Evolutionary conservation across 2,888 invertebrate genomes (phyloP), one percentile per base, ranked within the genome.

Genomic region (Calameuta filiformis): DNA sequence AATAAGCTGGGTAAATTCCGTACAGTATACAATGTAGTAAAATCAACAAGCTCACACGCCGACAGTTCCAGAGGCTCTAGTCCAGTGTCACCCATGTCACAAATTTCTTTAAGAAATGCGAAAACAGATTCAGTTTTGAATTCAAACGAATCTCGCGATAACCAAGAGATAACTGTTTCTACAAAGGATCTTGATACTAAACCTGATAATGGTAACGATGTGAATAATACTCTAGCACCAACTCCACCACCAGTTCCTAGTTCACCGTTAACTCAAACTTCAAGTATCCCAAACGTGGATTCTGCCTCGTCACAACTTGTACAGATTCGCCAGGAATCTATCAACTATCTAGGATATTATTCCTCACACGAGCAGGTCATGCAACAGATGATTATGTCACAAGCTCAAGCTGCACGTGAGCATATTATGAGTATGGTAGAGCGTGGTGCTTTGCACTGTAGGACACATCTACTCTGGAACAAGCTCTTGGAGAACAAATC

Each of bases 381-480:
- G 94, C 94, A 94, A 82, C 93, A 94, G 83, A 89, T 94, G 79
- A 94, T 94, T 77, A 90, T 93, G 84, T 93, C 94, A 56, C 94
- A 94, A 86, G 94, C 94, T 0, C 89, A 91, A 34, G 92, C 92
- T 4, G 94, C 94, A 0, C 92, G 93, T 74, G 91, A 91, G 73
- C 93, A 93, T 82, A 94, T 96, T 68, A 91, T 91, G 34, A 92
- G 93, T 37, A 94, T 95, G 93, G 94, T 95, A 4, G 92, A 93
- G 15, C 93, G 93, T 85, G 95, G 95, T 31, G 94, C 94, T 86
- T 92, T 94, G 23, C 94, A 95, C 86, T 96, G 96, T 88, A 92
- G 95, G 75, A 94, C 95, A 68, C 95, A 95, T 89, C 91, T 94
- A n/a, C 91, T 96, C 6, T 96, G 96, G 96, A 94, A 94, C 83